Conservation (phyloP, 2,797 vertebrate genomes). For the Melanogrammus aeglefinus region DNA sequence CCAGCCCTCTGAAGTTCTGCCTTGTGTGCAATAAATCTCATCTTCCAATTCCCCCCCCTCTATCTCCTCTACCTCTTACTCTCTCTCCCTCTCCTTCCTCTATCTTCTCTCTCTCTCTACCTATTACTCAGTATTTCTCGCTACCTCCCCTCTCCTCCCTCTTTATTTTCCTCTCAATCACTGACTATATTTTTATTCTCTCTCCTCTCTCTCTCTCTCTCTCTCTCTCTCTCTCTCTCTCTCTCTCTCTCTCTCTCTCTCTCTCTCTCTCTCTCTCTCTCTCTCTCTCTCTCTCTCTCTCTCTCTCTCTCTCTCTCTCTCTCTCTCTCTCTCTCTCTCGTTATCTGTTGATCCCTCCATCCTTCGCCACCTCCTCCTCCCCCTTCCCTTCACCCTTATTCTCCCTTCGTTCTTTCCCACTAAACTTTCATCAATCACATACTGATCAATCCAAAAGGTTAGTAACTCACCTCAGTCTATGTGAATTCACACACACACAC, state of each 20-base stretch:
- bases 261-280: no score
- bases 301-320: no score
- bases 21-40: slow-evolving; percentile 59
- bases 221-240: no score
- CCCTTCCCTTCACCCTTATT: slow-evolving; percentile 2
- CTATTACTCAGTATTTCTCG: slow-evolving; percentile 28
- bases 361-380: slow-evolving; percentile 39
- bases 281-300: no score
- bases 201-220: no score
- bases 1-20: slow-evolving; percentile 61
- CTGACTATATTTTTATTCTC: slow-evolving; percentile 13
- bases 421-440: slow-evolving; percentile 66
- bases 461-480: slow-evolving; percentile 43
- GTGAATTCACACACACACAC: no score
- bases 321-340: slow-evolving; percentile 19
- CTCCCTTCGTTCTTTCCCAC: slow-evolving; percentile 12
- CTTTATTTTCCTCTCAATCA: slow-evolving; percentile 4
- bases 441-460: slow-evolving; percentile 47
- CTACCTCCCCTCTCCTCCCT: slow-evolving; percentile 28
- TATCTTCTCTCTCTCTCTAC: slow-evolving; percentile 24
- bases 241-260: no score
- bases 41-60: slow-evolving; percentile 49
- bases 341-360: slow-evolving; percentile 15
- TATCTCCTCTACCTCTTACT: slow-evolving; percentile 51
- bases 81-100: slow-evolving; percentile 2